phyloP scores from a whole-genome alignment of 2,113 vertebrate species.

The Grallaria varia region DNA sequence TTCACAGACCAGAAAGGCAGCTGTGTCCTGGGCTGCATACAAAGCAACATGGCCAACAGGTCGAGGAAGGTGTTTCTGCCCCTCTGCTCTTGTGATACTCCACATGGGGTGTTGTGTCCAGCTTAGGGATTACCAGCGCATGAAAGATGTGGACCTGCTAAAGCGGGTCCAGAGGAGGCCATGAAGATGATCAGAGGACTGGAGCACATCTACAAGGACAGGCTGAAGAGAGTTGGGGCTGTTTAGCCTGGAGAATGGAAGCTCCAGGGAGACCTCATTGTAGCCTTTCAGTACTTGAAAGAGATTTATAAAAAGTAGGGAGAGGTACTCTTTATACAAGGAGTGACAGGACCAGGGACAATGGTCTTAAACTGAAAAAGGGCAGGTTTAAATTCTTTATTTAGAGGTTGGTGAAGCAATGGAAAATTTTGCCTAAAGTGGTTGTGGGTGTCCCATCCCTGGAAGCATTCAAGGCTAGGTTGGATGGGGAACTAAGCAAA shows the following conservation, averaged over 20 bases:
- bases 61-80: neutral
- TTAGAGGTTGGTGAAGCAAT: neutral
- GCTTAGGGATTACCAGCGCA: neutral
- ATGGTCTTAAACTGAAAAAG: neutral
- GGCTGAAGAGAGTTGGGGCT: neutral
- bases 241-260: neutral
- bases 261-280: neutral
- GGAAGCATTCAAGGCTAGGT: neutral
- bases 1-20: neutral
- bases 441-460: neutral
- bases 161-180: neutral
- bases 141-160: neutral
- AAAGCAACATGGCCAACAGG: neutral
- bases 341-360: neutral
- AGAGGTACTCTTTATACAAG: neutral
- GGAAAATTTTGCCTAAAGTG: neutral
- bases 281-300: neutral
- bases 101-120: neutral
- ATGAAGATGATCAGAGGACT: neutral
- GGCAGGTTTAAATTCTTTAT: neutral
- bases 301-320: neutral
- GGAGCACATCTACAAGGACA: neutral
- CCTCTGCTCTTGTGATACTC: neutral
- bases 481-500: too few species aligned
- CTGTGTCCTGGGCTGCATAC: neutral